These are phyloP conservation scores for Diarsia rubi DNA, from an alignment of 2,888 invertebrate genomes.

Conservation along the genomic window DNA sequence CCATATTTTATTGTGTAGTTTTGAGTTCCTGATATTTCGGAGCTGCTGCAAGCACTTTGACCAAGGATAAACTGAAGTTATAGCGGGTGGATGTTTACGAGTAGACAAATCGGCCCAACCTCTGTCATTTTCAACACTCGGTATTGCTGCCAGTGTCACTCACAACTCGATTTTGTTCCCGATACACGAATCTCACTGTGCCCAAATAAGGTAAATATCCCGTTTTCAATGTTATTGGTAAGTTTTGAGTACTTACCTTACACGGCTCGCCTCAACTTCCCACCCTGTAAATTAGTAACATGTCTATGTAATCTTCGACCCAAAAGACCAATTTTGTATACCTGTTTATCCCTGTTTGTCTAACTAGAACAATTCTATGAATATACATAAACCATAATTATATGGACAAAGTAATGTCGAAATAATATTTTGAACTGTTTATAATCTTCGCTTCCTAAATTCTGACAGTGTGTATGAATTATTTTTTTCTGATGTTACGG, in stretches of 20 bases:
- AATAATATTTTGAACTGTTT: constrained; percentile 51
- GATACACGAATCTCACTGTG: no score
- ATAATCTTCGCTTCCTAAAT: constrained; percentile 46
- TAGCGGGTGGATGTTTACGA: no score
- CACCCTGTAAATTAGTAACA: constrained; percentile 55
- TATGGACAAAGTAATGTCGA: constrained; percentile 29
- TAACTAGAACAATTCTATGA: constrained; percentile 47
- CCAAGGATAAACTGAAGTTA: no score
- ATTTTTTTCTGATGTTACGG: constrained; percentile 22
- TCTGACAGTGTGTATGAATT: constrained; percentile 35
- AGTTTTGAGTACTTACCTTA: neutral
- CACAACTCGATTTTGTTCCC: no score
- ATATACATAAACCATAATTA: constrained; percentile 48
- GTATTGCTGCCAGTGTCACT: no score
- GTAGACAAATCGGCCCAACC: no score
- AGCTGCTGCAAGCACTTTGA: no score
- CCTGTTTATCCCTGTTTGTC: constrained; percentile 58
- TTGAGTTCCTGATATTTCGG: no score
- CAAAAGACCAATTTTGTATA: constrained; percentile 70
- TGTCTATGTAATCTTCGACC: constrained; percentile 58
- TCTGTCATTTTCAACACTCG: no score
- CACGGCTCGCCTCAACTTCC: neutral
- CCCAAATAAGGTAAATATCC: no score
- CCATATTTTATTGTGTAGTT: no score
- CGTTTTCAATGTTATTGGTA: neutral